These are phyloP conservation scores for Phaedon cochleariae DNA, from an alignment of 2,888 invertebrate species.

Conservation along the genomic window DNA sequence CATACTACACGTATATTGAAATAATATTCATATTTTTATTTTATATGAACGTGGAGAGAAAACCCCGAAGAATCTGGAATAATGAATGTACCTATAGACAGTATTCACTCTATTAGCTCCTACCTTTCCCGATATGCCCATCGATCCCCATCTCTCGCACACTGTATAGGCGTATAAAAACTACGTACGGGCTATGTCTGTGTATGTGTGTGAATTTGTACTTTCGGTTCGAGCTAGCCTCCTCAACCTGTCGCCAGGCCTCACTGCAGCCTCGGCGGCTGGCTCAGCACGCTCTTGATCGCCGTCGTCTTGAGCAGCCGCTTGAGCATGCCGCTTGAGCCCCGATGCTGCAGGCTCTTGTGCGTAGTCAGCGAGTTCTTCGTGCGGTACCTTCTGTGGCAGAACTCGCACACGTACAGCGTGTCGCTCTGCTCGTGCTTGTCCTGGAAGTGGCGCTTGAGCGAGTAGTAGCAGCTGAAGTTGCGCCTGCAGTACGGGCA, in stretches of 20 bases:
- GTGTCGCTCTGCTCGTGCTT: conserved; percentile 93
- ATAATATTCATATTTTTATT: too few species aligned
- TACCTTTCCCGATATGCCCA: too few species aligned
- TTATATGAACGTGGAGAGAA: too few species aligned
- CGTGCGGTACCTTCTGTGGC: conserved; percentile 87
- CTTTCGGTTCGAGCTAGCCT: conserved; percentile 52
- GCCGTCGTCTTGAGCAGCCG: conserved; percentile 87
- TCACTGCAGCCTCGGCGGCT: conserved; percentile 50
- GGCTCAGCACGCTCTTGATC: conserved; percentile 76
- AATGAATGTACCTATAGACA: too few species aligned
- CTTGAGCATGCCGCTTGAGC: conserved; percentile 89
- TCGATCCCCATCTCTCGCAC: too few species aligned
- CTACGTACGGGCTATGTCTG: too few species aligned
- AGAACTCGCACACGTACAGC: conserved; percentile 90
- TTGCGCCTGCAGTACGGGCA: conserved; percentile 92
- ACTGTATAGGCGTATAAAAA: conserved; percentile 53
- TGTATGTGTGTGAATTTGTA: conserved; percentile 54
- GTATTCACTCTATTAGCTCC: too few species aligned
- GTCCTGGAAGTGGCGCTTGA: conserved; percentile 93
- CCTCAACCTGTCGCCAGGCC: conserved; percentile 45
- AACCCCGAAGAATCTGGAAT: too few species aligned
- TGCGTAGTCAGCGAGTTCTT: conserved; percentile 93
- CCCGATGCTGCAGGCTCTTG: conserved; percentile 91
- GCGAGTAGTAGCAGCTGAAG: conserved; percentile 92
- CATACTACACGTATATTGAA: too few species aligned